Conservation (phyloP, 2,888 invertebrate genomes). For the Trichopria drosophilae region DNA sequence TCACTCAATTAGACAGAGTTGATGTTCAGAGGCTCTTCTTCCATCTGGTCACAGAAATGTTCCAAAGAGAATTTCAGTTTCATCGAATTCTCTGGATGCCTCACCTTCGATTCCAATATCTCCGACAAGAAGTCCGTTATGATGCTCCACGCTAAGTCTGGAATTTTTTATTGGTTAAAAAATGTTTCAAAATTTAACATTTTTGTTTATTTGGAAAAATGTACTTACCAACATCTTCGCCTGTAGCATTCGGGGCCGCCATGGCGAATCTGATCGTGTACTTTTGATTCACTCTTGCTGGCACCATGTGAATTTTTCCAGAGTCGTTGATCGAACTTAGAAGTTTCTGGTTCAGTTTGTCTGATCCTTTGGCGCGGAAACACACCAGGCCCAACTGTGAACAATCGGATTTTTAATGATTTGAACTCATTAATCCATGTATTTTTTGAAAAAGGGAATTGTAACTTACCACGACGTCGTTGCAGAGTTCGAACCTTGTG, state of each 20-base stretch:
- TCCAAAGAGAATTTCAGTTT: too few relatives aligned
- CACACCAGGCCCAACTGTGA: slow-evolving; percentile 85
- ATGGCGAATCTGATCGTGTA: slow-evolving; percentile 95
- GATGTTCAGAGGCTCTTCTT: too few relatives aligned
- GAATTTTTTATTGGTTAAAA: slow-evolving; percentile 7
- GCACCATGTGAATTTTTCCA: slow-evolving; percentile 96
- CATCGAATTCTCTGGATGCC: too few relatives aligned
- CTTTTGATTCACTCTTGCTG: slow-evolving; percentile 84
- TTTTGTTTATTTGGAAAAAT: background rate
- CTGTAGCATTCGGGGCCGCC: slow-evolving; percentile 85
- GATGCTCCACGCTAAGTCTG: slow-evolving; percentile 83
- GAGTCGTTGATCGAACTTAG: slow-evolving; percentile 92
- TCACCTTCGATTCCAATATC: slow-evolving; percentile 70
- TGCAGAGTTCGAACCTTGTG: slow-evolving; percentile 86
- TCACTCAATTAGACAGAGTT: too few relatives aligned
- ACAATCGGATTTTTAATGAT: slow-evolving; percentile 12
- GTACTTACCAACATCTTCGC: slow-evolving; percentile 74
- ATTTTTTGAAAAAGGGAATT: slow-evolving; percentile 5
- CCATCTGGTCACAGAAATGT: too few relatives aligned
- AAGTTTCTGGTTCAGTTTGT: slow-evolving; percentile 86
- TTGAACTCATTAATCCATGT: background rate
- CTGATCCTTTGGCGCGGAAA: slow-evolving; percentile 80
- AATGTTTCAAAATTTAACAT: too few relatives aligned
- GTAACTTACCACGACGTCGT: slow-evolving; percentile 81
- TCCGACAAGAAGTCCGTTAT: slow-evolving; percentile 81